phyloP scores from a whole-genome alignment of 2,113 vertebrate species.

The Eubucco bourcierii region DNA sequence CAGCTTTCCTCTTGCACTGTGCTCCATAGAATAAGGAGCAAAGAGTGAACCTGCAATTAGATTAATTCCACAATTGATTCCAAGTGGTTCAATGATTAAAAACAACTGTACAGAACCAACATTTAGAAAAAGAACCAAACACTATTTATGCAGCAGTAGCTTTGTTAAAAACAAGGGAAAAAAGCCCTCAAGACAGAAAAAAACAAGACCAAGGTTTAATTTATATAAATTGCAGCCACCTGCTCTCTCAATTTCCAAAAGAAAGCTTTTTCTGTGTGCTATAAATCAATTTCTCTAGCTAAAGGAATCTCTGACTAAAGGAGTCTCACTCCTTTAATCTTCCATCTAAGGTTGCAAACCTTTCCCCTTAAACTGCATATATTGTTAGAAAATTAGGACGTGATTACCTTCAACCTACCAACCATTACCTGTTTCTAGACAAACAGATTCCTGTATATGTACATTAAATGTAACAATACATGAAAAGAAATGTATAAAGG shows the following conservation, averaged over 20 bases:
- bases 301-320: neutral
- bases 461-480: neutral
- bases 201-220: conserved; percentile 35
- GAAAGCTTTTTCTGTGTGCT: conserved; percentile 24
- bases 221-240: conserved; percentile 57
- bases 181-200: neutral
- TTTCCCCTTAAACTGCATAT: neutral
- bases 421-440: neutral
- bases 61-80: conserved; percentile 20
- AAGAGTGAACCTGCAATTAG: conserved; percentile 8
- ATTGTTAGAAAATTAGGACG: neutral
- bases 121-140: neutral
- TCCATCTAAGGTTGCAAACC: neutral
- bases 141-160: neutral
- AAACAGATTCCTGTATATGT: neutral
- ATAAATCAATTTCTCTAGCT: conserved; percentile 32
- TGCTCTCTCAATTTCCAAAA: conserved; percentile 15
- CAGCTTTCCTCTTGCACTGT: neutral
- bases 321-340: conserved; percentile 12
- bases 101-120: neutral
- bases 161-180: conserved; percentile 4
- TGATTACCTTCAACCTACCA: neutral
- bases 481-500: neutral
- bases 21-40: neutral
- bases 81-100: conserved; percentile 24